These are phyloP conservation scores for Scaptomyza pallida DNA, from an alignment of 1,140 invertebrate genomes.

Conservation along the genomic window DNA sequence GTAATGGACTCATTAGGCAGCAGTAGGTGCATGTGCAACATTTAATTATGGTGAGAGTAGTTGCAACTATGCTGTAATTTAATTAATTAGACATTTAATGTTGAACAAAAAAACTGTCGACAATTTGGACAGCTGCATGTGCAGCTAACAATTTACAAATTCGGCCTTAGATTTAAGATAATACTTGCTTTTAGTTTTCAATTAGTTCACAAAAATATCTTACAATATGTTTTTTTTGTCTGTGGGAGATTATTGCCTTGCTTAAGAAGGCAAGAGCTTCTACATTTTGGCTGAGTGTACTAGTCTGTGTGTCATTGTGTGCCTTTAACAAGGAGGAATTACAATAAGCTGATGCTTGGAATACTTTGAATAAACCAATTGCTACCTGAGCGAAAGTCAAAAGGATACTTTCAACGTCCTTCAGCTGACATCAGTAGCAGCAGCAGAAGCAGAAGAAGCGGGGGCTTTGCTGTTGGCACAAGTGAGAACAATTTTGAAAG, in stretches of 20 bases:
- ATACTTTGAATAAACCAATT: conserved; percentile 67
- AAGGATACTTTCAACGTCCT: conserved; percentile 40
- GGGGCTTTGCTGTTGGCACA: conserved; percentile 13
- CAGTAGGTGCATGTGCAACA: conserved; percentile 52
- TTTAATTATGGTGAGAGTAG: conserved; percentile 52
- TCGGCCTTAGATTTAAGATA: too few relatives aligned
- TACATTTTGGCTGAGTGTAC: neutral
- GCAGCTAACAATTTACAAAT: too few relatives aligned
- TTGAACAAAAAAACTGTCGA: neutral
- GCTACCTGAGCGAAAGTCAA: conserved; percentile 28
- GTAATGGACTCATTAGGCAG: conserved; percentile 63
- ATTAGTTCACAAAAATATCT: too few relatives aligned
- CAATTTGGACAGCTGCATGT: neutral
- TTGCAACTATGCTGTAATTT: conserved; percentile 20
- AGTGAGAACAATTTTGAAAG: conserved; percentile 66
- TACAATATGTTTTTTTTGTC: too few relatives aligned
- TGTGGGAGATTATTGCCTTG: too few relatives aligned
- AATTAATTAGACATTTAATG: conserved; percentile 11
- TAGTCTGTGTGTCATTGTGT: conserved; percentile 23
- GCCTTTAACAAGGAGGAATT: conserved; percentile 38
- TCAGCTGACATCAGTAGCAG: conserved; percentile 55
- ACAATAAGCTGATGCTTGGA: conserved; percentile 56
- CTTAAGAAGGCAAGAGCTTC: too few relatives aligned
- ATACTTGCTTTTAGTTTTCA: too few relatives aligned
- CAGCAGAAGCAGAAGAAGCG: neutral